Evolutionary conservation across 2,113 vertebrate species (phyloP).

Genomic region (Electrona antarctica): DNA sequence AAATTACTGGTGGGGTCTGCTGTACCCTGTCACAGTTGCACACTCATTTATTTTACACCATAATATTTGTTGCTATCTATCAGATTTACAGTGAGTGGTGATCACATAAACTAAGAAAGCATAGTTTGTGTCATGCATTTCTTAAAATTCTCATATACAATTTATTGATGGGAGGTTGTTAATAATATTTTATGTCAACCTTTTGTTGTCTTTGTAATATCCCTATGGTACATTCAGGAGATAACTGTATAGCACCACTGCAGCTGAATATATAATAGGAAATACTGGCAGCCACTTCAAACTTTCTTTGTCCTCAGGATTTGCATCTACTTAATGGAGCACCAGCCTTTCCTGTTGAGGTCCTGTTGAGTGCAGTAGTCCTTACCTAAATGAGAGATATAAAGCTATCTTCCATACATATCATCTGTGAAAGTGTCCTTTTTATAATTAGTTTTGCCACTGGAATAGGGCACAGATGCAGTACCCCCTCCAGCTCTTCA

Average conservation of each 20-base stretch:
- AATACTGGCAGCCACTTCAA: slow-evolving; percentile 14
- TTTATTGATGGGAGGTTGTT: no score
- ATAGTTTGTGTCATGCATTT: no score
- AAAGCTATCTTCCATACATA: slow-evolving; percentile 20
- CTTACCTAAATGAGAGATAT: not conserved
- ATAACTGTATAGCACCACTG: not conserved
- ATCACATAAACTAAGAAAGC: no score
- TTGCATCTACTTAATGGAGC: slow-evolving; percentile 1
- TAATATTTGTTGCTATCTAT: no score
- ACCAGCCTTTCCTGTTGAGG: not conserved
- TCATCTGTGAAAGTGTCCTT: slow-evolving; percentile 1
- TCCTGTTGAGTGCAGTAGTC: not conserved
- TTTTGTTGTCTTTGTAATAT: no score
- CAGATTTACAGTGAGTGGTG: no score
- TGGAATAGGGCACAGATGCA: slow-evolving; percentile 28
- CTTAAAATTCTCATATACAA: no score
- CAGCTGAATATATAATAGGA: slow-evolving; percentile 15
- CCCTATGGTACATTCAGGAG: not conserved
- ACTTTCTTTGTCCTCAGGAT: not conserved
- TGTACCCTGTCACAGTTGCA: no score
- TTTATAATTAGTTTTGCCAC: not conserved
- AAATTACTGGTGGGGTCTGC: no score
- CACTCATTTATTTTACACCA: no score
- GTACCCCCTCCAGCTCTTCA: slow-evolving; percentile 41
- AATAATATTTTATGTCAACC: no score